Conservation (phyloP, 2,113 vertebrate genomes). For the Pomatorhinus ruficollis region DNA sequence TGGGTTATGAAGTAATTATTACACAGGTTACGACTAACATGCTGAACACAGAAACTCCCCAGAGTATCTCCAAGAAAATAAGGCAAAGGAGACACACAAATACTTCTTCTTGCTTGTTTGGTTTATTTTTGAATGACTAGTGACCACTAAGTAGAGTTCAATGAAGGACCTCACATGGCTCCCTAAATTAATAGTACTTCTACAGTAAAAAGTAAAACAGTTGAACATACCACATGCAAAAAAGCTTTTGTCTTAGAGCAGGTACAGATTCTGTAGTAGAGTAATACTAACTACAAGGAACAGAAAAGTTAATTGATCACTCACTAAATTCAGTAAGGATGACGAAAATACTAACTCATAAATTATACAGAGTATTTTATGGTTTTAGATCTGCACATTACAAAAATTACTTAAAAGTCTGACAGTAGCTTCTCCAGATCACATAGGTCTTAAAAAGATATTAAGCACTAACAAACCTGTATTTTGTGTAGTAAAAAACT, state of each 20-base stretch:
- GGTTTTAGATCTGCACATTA: background rate
- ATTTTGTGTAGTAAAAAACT: background rate
- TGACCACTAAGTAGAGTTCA: background rate
- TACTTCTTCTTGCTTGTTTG: background rate
- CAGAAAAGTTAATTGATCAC: background rate
- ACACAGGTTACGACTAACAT: background rate
- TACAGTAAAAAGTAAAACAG: background rate
- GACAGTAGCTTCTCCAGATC: background rate
- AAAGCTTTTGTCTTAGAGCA: background rate
- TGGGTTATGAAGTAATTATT: background rate
- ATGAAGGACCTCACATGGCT: background rate
- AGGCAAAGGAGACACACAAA: background rate
- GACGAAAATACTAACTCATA: background rate
- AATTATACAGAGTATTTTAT: background rate
- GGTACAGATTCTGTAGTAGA: background rate
- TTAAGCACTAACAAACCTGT: background rate
- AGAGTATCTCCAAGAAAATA: background rate
- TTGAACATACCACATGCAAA: background rate
- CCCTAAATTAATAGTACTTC: background rate
- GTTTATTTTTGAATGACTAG: background rate
- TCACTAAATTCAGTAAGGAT: background rate
- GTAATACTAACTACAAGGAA: background rate
- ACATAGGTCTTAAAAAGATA: background rate
- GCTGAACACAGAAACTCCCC: background rate
- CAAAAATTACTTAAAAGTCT: background rate